These are phyloP conservation scores for Aramus guarauna DNA, from an alignment of 2,113 vertebrate species.

Conservation along the genomic window DNA sequence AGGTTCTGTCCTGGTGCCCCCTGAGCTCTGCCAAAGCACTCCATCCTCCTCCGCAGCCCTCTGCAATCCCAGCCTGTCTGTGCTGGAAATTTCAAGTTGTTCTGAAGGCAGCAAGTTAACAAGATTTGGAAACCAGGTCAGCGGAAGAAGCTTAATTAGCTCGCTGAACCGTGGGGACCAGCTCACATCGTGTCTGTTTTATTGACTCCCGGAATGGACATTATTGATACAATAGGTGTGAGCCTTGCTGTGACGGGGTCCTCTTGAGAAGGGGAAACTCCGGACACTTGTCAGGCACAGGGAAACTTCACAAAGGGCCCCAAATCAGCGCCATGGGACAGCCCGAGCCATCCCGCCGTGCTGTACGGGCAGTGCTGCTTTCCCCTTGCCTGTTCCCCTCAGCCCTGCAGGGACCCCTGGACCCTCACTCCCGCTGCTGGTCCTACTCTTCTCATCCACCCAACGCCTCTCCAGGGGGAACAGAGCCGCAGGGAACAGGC, in stretches of 20 bases:
- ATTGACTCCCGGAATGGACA: not conserved
- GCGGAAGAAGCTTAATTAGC: conserved; percentile 46
- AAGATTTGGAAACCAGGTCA: conserved; percentile 65
- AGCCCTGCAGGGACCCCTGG: not conserved
- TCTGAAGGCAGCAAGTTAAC: conserved; percentile 43
- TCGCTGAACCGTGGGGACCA: conserved; percentile 30
- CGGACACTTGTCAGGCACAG: accelerated
- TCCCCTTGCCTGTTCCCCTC: not conserved
- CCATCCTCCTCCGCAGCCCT: not conserved
- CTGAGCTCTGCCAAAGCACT: not conserved
- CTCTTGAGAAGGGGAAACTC: not conserved
- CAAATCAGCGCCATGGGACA: not conserved
- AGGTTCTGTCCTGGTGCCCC: not conserved
- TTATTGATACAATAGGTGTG: not conserved
- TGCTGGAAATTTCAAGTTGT: conserved; percentile 13
- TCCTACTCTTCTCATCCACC: not conserved
- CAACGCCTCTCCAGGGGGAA: accelerated
- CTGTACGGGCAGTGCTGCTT: not conserved
- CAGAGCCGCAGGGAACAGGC: not conserved
- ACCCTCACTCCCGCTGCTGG: not conserved
- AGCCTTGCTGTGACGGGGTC: accelerated
- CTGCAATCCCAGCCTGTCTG: not conserved
- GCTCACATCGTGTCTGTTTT: not conserved
- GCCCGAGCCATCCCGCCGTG: accelerated
- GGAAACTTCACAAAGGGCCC: not conserved